Evolutionary conservation across 2,888 invertebrate species (phyloP).

Genomic region (Malthinus seriepunctatus): DNA sequence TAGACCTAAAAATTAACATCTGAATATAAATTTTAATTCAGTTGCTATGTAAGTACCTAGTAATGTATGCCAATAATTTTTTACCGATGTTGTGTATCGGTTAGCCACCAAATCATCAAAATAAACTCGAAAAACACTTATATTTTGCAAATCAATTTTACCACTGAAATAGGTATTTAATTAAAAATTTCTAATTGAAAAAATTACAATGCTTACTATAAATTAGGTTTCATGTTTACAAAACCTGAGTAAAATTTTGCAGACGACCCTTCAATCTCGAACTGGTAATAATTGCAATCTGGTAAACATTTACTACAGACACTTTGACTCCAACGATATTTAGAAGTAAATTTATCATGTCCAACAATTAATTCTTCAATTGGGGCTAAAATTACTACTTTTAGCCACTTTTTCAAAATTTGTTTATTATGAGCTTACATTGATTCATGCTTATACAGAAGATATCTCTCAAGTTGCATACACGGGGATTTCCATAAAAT

Average conservation of each 20-base stretch:
- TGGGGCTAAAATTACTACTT: background rate
- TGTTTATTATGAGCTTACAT: constrained; percentile 41
- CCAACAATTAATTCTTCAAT: background rate
- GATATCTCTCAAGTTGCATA: constrained; percentile 15
- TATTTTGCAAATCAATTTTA: constrained; percentile 55
- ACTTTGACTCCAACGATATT: constrained; percentile 44
- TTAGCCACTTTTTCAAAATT: too few species aligned
- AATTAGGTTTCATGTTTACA: constrained; percentile 54
- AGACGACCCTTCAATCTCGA: constrained; percentile 66
- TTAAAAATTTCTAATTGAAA: background rate
- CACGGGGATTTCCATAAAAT: constrained; percentile 1
- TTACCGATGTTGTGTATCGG: constrained; percentile 66
- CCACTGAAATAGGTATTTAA: constrained; percentile 33
- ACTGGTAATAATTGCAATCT: constrained; percentile 66
- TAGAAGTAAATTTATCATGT: background rate
- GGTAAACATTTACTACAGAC: constrained; percentile 66
- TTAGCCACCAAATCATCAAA: constrained; percentile 70
- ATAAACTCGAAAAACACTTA: constrained; percentile 66
- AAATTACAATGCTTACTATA: constrained; percentile 56
- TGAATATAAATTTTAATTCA: background rate
- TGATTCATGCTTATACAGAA: constrained; percentile 43
- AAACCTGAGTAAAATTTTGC: constrained; percentile 58
- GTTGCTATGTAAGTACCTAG: constrained; percentile 57
- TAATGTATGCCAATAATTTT: constrained; percentile 71
- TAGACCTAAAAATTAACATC: constrained; percentile 59